A percentile compares a stretch with the other conserved stretches of the same genome.
These are phyloP conservation scores for Plagiodera versicolora DNA, from an alignment of 2,888 invertebrate species.

Conservation along the genomic window DNA sequence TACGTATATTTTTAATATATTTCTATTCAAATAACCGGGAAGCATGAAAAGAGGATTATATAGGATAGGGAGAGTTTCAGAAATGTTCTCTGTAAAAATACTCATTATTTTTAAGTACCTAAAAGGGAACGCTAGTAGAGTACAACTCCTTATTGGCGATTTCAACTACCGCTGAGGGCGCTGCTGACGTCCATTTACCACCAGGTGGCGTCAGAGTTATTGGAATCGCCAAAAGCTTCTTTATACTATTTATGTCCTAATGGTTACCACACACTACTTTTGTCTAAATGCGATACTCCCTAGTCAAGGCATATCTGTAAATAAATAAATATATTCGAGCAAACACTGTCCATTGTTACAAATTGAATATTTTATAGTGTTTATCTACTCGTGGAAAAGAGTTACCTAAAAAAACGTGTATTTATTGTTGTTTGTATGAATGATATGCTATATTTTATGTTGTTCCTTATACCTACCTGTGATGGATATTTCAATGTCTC, in stretches of 20 bases:
- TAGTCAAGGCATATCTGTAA: constrained; percentile 51
- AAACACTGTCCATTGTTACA: not conserved
- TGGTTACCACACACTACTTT: constrained; percentile 50
- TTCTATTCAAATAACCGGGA: not conserved
- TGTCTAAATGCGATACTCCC: constrained; percentile 49
- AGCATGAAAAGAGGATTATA: no score
- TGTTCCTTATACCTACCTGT: not conserved
- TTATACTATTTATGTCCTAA: constrained; percentile 35
- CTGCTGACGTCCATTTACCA: no score
- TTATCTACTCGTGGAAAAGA: not conserved
- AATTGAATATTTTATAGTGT: not conserved
- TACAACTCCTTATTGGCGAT: not conserved
- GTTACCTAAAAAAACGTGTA: not conserved
- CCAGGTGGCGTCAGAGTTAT: no score
- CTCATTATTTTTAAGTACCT: not conserved
- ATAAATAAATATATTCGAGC: constrained; percentile 1
- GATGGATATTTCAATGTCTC: not conserved
- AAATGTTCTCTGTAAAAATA: not conserved
- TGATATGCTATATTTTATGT: not conserved
- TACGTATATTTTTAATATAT: not conserved
- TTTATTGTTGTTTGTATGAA: not conserved
- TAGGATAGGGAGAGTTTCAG: no score
- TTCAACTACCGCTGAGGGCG: no score
- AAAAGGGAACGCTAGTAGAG: not conserved
- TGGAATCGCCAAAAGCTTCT: no score